Evolutionary conservation across 2,113 vertebrate genomes (phyloP).

Genomic region (Poeciliopsis prolifica): DNA sequence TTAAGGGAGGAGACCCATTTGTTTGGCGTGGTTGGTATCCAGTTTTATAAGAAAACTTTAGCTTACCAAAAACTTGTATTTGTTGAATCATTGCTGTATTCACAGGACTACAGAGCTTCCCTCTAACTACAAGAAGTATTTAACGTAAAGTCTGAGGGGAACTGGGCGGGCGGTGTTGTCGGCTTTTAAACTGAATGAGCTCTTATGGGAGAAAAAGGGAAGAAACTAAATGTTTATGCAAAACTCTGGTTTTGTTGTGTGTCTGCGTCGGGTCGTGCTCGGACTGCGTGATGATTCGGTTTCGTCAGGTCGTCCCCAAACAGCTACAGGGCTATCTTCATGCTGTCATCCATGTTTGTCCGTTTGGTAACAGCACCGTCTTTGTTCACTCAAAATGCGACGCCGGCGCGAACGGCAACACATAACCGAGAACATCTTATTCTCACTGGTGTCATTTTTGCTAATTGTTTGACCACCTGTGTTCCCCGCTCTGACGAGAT

Average conservation of each 20-base stretch:
- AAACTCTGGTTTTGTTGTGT: constrained; percentile 47
- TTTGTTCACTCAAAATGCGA: neutral
- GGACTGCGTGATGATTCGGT: constrained; percentile 28
- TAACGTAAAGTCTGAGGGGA: constrained; percentile 20
- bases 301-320: constrained; percentile 27
- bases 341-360: constrained; percentile 9
- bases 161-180: constrained; percentile 36
- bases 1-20: neutral
- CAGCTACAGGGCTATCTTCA: constrained; percentile 40
- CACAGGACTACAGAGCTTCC: constrained; percentile 60
- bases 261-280: neutral
- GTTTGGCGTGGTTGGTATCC: neutral
- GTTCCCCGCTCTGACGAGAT: constrained; percentile 48
- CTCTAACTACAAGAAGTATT: constrained; percentile 57
- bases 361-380: constrained; percentile 15
- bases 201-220: constrained; percentile 53
- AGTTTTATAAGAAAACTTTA: constrained; percentile 67
- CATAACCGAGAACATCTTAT: constrained; percentile 15
- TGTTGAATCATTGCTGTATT: constrained; percentile 46
- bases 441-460: constrained; percentile 46
- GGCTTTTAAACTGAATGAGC: constrained; percentile 25
- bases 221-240: constrained; percentile 65
- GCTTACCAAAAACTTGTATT: constrained; percentile 58
- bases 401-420: constrained; percentile 15
- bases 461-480: constrained; percentile 40